Conservation (phyloP, 2,888 invertebrate species). For the Sarcophaga variegata region DNA sequence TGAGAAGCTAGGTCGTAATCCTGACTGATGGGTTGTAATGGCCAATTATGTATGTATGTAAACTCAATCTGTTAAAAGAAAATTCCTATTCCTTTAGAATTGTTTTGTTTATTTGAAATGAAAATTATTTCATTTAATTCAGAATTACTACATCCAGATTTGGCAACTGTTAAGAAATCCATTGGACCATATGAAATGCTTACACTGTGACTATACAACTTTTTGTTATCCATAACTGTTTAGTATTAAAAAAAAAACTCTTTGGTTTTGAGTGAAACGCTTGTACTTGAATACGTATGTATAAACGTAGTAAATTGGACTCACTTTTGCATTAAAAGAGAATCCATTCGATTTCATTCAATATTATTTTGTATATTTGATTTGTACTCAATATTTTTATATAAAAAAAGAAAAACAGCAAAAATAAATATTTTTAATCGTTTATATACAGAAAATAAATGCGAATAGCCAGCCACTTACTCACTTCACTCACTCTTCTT, state of each 20-base stretch:
- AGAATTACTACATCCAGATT: too few species aligned
- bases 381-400: constrained; percentile 7
- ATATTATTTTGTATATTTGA: constrained; percentile 33
- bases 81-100: too few species aligned
- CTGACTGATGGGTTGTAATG: too few species aligned
- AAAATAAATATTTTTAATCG: background rate
- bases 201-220: too few species aligned
- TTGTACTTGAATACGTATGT: background rate
- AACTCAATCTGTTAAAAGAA: too few species aligned
- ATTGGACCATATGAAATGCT: too few species aligned
- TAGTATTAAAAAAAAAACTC: background rate
- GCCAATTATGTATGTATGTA: too few species aligned
- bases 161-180: too few species aligned
- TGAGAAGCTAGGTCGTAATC: too few species aligned
- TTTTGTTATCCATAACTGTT: too few species aligned
- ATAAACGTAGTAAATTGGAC: background rate
- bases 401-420: background rate
- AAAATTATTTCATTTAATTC: too few species aligned
- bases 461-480: constrained; percentile 20
- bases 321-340: constrained; percentile 10
- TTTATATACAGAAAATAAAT: constrained; percentile 14
- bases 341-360: constrained; percentile 14
- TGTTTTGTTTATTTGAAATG: too few species aligned
- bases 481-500: constrained; percentile 41
- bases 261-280: background rate